phyloP scores from a whole-genome alignment of 2,797 vertebrate genomes.

The Apogon talboti region DNA sequence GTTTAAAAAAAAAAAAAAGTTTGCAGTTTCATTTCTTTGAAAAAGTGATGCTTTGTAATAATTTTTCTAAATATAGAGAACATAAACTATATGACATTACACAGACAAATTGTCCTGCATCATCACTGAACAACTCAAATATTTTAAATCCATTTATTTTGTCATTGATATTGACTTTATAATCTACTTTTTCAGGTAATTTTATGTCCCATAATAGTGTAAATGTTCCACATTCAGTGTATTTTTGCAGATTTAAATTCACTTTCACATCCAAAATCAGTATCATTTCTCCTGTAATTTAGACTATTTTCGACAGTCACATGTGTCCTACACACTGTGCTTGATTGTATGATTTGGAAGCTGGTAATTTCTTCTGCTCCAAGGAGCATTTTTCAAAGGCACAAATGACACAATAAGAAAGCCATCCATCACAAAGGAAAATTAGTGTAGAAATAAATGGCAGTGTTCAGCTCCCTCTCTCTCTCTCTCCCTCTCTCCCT shows the following conservation, averaged over 20 bases:
- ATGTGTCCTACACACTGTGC: constrained; percentile 47
- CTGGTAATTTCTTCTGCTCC: constrained; percentile 84
- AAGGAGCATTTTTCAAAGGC: constrained; percentile 84
- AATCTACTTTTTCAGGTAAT: neutral
- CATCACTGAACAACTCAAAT: too few relatives aligned
- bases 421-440: constrained; percentile 87
- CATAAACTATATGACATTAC: too few relatives aligned
- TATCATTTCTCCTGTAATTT: constrained; percentile 21
- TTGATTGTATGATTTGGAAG: constrained; percentile 79
- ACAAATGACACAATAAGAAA: constrained; percentile 86
- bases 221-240: neutral
- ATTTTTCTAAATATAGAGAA: too few relatives aligned
- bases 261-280: constrained; percentile 6
- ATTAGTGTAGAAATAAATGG: constrained; percentile 86
- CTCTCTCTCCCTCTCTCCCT: too few relatives aligned
- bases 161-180: too few relatives aligned
- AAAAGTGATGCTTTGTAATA: too few relatives aligned
- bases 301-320: constrained; percentile 20
- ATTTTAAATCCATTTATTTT: too few relatives aligned
- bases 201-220: too few relatives aligned
- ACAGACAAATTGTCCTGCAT: too few relatives aligned
- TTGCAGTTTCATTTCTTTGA: neutral
- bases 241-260: constrained; percentile 11
- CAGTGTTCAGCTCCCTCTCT: constrained; percentile 47
- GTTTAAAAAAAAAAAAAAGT: neutral